Evolutionary conservation across 2,113 vertebrate species (phyloP), one percentile per base, ranked within the genome.

Genomic region (Megalops atlanticus): DNA sequence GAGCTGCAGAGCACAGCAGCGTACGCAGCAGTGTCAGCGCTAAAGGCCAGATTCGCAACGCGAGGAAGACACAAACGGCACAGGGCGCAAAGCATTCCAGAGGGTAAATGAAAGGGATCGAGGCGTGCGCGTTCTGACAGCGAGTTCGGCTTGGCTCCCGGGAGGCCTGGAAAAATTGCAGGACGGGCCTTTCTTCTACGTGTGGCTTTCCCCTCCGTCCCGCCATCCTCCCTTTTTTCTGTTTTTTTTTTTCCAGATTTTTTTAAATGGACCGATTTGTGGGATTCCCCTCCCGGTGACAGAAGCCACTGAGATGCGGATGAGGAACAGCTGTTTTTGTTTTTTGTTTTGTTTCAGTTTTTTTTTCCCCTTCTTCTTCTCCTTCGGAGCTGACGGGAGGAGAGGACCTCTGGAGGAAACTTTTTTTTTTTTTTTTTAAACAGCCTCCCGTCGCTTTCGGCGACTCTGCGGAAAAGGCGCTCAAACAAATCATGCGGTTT

Each of bases 271-370:
- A 36, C 47, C 47, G 12, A 73, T 52, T 72, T 72, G n/a, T 15
- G 41, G 18, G 45, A 49, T 12, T 69, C 43, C 78, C 78, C 58
- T 7, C 35, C 6, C 47, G 43, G 64, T 74, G 38, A 54, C 81
- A 77, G 74, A 38, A 84, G 79, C 41, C 69, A 58, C 70, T 43
- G 78, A 40, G 54, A 73, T n/a, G 33, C 54, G 82, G 78, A 78
- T 24, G 52, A 79, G 36, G 73, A 80, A 81, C 79, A 85, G 81
- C 79, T 83, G 81, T 70, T 84, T 69, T 74, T 80, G 45, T 54
- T 77, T 71, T 64, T 31, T 72, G 41, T 82, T 69, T 81, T 54
- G 18, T 77, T 49, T 40, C 8, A n/a, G n/a, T n/a, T 54, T 77
- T 52, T 16, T 77, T 43, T 77, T 33, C n/a, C n/a, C n/a, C n/a